A percentile compares a stretch with the other conserved stretches of the same genome.
phyloP scores from a whole-genome alignment of 2,797 vertebrate genomes.

The Nannoperca obscura region DNA sequence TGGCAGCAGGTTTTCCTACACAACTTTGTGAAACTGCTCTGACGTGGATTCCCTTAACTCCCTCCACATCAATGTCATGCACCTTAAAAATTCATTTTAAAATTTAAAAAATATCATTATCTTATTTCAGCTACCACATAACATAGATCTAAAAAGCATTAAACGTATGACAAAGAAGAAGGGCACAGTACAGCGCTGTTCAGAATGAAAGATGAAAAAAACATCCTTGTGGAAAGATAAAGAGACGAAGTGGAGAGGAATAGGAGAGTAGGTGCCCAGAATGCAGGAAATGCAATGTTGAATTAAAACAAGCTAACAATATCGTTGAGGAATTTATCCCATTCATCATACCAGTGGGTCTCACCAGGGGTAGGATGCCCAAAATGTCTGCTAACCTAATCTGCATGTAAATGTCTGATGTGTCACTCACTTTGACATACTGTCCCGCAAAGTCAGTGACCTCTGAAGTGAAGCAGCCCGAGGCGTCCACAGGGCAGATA shows the following conservation, averaged over 20 bases:
- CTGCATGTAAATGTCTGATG: slow-evolving; percentile 59
- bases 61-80: slow-evolving; percentile 27
- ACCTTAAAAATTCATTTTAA: slow-evolving; percentile 7
- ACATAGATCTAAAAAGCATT: background rate
- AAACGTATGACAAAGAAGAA: slow-evolving; percentile 11
- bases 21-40: slow-evolving; percentile 30
- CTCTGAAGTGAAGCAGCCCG: slow-evolving; percentile 95
- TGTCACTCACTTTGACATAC: slow-evolving; percentile 95
- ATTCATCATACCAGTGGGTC: slow-evolving; percentile 27
- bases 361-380: slow-evolving; percentile 23
- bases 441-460: slow-evolving; percentile 95
- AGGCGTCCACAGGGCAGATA: slow-evolving; percentile 95
- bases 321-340: slow-evolving; percentile 17
- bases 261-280: slow-evolving; percentile 6
- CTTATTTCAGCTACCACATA: background rate
- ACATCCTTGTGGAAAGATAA: slow-evolving; percentile 1
- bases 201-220: background rate
- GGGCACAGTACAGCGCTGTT: background rate
- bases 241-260: slow-evolving; percentile 23
- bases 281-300: slow-evolving; percentile 23
- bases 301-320: slow-evolving; percentile 36
- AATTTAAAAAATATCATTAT: slow-evolving; percentile 16
- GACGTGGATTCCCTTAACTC: slow-evolving; percentile 11
- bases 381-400: slow-evolving; percentile 56
- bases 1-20: slow-evolving; percentile 46